These are phyloP conservation scores for Lacanobia wlatinum DNA, from an alignment of 2,888 invertebrate species.

Conservation along the genomic window DNA sequence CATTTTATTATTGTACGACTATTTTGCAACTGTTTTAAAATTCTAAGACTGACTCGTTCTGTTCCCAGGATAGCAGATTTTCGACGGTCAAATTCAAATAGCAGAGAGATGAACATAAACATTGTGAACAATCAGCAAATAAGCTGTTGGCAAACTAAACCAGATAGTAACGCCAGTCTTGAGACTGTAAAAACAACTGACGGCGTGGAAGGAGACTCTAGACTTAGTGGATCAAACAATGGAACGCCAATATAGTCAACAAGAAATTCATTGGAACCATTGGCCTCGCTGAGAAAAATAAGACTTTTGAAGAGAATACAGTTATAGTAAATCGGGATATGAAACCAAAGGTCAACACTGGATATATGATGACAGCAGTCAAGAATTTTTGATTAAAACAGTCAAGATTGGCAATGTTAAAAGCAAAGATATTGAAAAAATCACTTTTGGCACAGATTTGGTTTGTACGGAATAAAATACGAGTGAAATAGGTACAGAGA, in stretches of 20 bases:
- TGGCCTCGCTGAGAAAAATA: neutral
- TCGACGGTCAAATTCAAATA: slow-evolving; percentile 66
- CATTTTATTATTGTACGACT: neutral
- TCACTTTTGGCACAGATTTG: slow-evolving; percentile 15
- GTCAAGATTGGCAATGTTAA: neutral
- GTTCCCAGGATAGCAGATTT: slow-evolving; percentile 77
- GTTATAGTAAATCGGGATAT: neutral
- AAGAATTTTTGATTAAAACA: neutral
- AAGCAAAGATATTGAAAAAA: neutral
- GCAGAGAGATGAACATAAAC: slow-evolving; percentile 65
- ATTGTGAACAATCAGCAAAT: slow-evolving; percentile 61
- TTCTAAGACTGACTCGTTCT: slow-evolving; percentile 63
- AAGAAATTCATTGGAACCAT: neutral
- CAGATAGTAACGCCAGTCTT: slow-evolving; percentile 71
- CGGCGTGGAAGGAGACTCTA: slow-evolving; percentile 67
- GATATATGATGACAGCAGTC: neutral
- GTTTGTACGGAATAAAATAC: slow-evolving; percentile 6
- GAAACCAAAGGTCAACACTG: neutral
- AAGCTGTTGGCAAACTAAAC: slow-evolving; percentile 63
- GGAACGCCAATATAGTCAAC: neutral
- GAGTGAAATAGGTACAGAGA: slow-evolving; percentile 48
- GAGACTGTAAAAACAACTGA: slow-evolving; percentile 76
- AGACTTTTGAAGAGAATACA: slow-evolving; percentile 15
- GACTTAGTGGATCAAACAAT: slow-evolving; percentile 17
- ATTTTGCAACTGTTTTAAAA: neutral